These are phyloP conservation scores for Andricus quercusramuli DNA, from an alignment of 2,888 invertebrate species.

Conservation along the genomic window DNA sequence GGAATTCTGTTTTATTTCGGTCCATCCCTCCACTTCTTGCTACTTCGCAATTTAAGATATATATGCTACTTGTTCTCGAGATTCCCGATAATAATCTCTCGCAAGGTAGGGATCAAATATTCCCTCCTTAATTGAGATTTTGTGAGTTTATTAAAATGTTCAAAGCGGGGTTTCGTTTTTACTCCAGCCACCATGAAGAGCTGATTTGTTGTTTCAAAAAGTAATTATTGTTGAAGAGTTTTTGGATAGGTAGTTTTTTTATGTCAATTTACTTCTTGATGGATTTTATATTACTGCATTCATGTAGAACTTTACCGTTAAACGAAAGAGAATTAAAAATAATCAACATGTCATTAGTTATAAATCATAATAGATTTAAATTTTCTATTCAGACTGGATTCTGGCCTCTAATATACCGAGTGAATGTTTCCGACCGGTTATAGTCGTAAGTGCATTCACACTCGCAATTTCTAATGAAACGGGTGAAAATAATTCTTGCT, in stretches of 20 bases:
- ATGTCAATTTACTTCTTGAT: not conserved
- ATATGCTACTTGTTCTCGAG: not conserved
- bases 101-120: not conserved
- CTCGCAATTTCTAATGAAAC: not conserved
- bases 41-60: not conserved
- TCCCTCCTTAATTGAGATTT: not conserved
- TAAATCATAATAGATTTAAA: not conserved
- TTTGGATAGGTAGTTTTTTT: not conserved
- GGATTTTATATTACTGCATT: not conserved
- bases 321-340: no score
- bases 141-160: not conserved
- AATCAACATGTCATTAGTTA: not conserved
- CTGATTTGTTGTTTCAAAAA: not conserved
- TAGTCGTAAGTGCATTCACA: not conserved
- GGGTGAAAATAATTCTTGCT: not conserved
- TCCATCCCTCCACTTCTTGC: not conserved
- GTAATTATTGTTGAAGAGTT: not conserved
- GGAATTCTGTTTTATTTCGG: conserved; percentile 47
- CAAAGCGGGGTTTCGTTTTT: not conserved
- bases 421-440: not conserved
- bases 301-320: no score
- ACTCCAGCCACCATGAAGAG: not conserved
- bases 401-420: not conserved
- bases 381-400: not conserved
- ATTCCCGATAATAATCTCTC: not conserved